Base-by-base conservation (phyloP, 2,888 invertebrate species). In the Ennomos erosarius region DNA sequence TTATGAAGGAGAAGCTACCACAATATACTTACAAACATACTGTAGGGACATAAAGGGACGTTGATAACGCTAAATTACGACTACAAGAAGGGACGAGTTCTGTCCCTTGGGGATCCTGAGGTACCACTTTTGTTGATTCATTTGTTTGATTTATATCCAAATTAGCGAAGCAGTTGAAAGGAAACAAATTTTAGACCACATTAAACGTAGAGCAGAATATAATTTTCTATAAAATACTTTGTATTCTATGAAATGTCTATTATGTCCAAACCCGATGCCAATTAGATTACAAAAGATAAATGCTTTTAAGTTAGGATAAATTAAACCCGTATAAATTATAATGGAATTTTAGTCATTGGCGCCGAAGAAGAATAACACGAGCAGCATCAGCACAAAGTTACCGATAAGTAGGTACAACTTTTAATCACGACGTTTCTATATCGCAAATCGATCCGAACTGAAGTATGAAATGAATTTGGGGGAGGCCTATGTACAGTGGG, bases 11-110 rank as follows among this genome's bases (percentile, higher is more conserved):
- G 40, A 11, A 47, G 42, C 12, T 26, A 51, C 46, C 26, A 38
- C 5, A 16, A 16, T 46, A 12, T 37, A 16, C 5, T 10, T 48
- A 48, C n/a, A 1, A 16, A 16, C n/a, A 16, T 44, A 37, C 44
- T 44, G 2, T 38, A n/a, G 39, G 54, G 40, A 13, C 49, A 44
- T 39, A 26, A 26, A 26, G 5, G 26, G 6, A 26, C 26, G 26
- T 26, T 6, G 54, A 59, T 59, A 59, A 54, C 48, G 45, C 26
- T 50, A 44, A 58, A 53, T 53, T 53, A 58, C 48, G 48, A 58
- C 35, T 51, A 26, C 6, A 4, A 37, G 40, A 42, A 46, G 39
- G 44, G 53, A 53, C 59, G 38, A 48, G 39, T 38, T 33, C 34
- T 10, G 36, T 50, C 54, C 48, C 54, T 16, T n/a, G 42, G 42